Conservation (phyloP, 2,113 vertebrate species). For the Pomatostomus ruficeps region DNA sequence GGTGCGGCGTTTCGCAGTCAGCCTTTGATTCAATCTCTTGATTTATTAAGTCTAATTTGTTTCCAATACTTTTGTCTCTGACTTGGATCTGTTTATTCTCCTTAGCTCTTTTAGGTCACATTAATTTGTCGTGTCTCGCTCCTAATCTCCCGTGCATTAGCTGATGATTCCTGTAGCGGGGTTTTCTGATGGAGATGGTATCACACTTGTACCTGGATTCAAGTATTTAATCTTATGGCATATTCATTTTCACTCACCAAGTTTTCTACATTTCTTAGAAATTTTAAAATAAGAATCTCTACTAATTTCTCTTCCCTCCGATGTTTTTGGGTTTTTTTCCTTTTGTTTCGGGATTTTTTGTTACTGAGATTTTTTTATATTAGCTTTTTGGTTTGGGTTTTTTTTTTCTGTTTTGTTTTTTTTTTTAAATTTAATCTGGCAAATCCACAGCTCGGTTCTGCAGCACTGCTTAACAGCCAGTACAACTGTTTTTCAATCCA, state of each 20-base stretch:
- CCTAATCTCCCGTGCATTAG: not conserved
- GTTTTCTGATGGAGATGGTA: not conserved
- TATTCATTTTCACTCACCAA: not conserved
- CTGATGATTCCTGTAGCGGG: not conserved
- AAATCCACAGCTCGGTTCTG: not conserved
- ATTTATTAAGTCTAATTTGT: not conserved
- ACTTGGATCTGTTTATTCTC: not conserved
- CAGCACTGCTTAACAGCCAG: not conserved
- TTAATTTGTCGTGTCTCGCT: not conserved
- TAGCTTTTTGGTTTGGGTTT: not conserved
- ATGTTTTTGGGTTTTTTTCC: not conserved
- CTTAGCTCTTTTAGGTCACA: not conserved
- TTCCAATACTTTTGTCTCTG: not conserved
- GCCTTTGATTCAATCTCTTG: not conserved
- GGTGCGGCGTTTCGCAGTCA: not conserved
- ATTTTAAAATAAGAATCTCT: not conserved
- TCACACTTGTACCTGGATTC: not conserved
- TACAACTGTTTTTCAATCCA: not conserved
- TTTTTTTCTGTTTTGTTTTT: not conserved
- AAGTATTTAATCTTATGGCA: not conserved
- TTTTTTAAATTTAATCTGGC: not conserved
- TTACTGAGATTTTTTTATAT: not conserved
- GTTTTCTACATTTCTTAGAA: not conserved
- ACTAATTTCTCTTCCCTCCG: not conserved
- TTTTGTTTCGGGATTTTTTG: not conserved